Conservation (phyloP, 2,888 invertebrate species). For the Tenthredo livida region DNA sequence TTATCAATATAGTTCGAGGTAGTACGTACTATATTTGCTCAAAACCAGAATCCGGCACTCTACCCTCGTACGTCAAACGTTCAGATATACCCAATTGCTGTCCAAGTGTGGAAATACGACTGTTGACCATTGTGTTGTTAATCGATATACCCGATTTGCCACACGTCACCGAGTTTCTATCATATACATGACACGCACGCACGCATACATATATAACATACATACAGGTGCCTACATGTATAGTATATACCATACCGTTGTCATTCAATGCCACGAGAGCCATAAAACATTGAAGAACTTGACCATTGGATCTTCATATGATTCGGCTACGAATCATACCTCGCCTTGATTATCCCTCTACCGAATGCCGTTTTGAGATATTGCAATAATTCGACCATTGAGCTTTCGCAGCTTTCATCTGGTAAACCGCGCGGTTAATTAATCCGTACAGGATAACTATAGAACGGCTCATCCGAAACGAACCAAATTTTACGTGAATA, state of each 20-base stretch:
- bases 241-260: no score
- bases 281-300: no score
- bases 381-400: background rate
- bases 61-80: slow-evolving; percentile 18
- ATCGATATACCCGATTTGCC: background rate
- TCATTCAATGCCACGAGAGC: no score
- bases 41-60: slow-evolving; percentile 14
- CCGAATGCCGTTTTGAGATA: background rate
- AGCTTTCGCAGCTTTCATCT: background rate
- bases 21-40: background rate
- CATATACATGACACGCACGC: background rate
- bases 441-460: background rate
- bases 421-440: background rate
- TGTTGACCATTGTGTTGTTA: background rate
- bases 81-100: background rate
- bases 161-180: background rate
- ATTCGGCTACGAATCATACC: no score
- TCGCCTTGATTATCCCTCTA: no score
- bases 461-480: background rate
- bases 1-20: slow-evolving; percentile 1
- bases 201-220: no score
- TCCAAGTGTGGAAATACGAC: background rate
- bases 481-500: background rate
- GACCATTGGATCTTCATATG: no score
- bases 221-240: no score